These are phyloP conservation scores for Stegophylla sp. DNA, from an alignment of 2,888 invertebrate genomes.

Conservation along the genomic window DNA sequence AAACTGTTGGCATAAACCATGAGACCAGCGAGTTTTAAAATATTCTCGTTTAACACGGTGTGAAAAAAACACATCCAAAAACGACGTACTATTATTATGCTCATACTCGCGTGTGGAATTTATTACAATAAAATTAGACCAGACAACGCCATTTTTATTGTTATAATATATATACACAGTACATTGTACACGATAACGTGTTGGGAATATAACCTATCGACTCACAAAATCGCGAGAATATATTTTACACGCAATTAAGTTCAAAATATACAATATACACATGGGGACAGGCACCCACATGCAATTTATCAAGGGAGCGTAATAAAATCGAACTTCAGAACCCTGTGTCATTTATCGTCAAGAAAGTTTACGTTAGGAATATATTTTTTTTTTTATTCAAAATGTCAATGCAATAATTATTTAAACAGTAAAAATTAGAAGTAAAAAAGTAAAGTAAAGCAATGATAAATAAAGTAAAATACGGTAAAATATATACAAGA, in stretches of 20 bases:
- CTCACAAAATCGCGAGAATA: too few species aligned
- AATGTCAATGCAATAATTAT: too few species aligned
- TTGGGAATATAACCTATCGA: not conserved
- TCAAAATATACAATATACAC: not conserved
- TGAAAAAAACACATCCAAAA: not conserved
- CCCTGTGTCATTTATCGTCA: too few species aligned
- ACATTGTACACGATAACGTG: not conserved
- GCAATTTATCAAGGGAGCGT: too few species aligned
- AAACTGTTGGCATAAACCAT: constrained; percentile 35
- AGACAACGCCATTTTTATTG: not conserved
- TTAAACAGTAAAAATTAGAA: too few species aligned
- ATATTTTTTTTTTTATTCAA: too few species aligned
- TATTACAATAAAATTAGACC: not conserved
- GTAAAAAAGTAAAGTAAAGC: too few species aligned
- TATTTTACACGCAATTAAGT: too few species aligned
- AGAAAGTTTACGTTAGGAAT: too few species aligned
- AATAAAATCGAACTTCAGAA: too few species aligned
- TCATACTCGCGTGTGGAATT: not conserved
- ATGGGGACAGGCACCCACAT: not conserved
- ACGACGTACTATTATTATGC: not conserved
- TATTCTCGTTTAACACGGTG: constrained; percentile 7
- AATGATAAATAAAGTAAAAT: too few species aligned
- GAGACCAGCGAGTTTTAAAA: constrained; percentile 13
- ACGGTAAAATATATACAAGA: too few species aligned
- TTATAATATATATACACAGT: not conserved